Conservation (phyloP, 2,797 vertebrate species). For the Tapirus indicus region DNA sequence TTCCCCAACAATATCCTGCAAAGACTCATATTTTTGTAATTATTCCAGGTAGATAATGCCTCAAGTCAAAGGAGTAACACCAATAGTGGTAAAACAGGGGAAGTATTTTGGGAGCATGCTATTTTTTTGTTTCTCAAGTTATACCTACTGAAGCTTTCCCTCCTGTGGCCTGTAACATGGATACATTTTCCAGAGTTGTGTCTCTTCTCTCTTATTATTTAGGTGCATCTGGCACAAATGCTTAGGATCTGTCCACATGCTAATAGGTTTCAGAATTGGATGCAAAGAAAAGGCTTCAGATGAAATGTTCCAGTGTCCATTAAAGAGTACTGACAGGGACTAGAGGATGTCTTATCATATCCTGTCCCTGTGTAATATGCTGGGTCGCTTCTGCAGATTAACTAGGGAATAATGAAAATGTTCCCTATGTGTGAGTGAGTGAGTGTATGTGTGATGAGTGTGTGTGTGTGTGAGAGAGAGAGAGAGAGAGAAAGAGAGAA, state of each 20-base stretch:
- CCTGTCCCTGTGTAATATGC: neutral
- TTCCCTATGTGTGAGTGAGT: neutral
- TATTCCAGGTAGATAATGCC: neutral
- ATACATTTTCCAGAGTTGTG: neutral
- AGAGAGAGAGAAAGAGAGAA: neutral
- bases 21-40: neutral
- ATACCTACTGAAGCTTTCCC: neutral
- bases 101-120: neutral
- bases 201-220: neutral
- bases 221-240: neutral
- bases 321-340: neutral
- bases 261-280: neutral
- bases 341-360: neutral
- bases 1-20: neutral
- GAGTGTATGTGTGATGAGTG: neutral
- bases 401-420: neutral
- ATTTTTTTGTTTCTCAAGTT: neutral
- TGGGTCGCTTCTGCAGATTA: neutral
- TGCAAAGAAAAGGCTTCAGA: conserved; percentile 9
- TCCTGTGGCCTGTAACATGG: neutral
- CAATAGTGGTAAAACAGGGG: neutral
- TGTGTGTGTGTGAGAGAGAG: fast-evolving
- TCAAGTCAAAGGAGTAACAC: neutral
- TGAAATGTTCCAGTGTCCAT: neutral
- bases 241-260: neutral